Evolutionary conservation across 2,888 invertebrate species (phyloP).

Genomic region (Pocota personata): DNA sequence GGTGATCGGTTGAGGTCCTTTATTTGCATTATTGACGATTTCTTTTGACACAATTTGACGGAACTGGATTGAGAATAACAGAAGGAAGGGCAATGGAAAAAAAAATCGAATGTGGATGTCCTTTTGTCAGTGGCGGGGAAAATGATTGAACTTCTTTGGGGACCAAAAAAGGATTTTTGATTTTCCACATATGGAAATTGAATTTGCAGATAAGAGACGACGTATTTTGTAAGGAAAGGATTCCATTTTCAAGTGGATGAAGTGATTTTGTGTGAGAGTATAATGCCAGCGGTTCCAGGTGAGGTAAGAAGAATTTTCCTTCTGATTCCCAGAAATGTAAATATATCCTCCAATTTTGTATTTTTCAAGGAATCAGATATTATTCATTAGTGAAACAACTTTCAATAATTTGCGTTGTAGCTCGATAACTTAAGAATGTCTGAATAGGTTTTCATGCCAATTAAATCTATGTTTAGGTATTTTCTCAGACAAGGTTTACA

Average conservation of each 20-base stretch:
- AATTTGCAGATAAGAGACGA: constrained; percentile 18
- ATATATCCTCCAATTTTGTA: no score
- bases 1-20: constrained; percentile 51
- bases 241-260: constrained; percentile 2
- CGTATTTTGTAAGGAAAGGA: not conserved
- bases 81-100: not conserved
- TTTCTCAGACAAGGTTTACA: no score
- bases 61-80: no score
- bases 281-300: no score
- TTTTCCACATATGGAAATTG: constrained; percentile 23
- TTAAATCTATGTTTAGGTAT: no score
- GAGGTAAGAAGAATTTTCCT: no score
- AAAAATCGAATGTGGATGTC: not conserved
- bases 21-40: constrained; percentile 69
- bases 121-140: not conserved
- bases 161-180: not conserved
- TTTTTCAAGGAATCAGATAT: no score
- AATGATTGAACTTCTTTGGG: not conserved
- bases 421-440: no score
- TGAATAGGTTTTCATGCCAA: no score
- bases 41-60: constrained; percentile 59
- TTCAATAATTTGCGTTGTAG: no score
- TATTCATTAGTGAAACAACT: no score
- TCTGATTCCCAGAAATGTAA: no score
- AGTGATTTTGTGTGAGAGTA: not conserved